Conservation (phyloP, 2,888 invertebrate genomes). For the Sinhomidia bicolor region DNA sequence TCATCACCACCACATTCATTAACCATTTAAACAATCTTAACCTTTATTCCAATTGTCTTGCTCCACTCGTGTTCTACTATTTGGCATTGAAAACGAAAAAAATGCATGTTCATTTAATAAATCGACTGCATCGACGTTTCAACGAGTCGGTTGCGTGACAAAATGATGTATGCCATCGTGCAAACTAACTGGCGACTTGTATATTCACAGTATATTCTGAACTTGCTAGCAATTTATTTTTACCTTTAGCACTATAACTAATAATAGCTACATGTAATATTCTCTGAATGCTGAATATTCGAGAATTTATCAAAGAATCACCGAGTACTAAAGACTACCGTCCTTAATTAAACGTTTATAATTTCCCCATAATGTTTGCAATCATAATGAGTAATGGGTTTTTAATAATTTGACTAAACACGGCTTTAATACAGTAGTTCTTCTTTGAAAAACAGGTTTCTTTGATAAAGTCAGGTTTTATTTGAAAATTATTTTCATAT, state of each 20-base stretch:
- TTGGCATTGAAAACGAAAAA: neutral
- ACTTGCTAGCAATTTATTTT: too few relatives aligned
- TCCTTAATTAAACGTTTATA: neutral
- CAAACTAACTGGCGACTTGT: neutral
- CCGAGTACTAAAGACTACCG: neutral
- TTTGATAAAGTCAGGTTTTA: neutral
- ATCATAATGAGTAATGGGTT: neutral
- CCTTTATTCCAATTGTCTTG: neutral
- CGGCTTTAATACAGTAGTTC: neutral
- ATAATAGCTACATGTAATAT: too few relatives aligned
- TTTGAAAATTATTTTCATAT: neutral
- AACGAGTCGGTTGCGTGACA: conserved; percentile 4
- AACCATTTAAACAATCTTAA: neutral
- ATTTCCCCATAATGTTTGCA: neutral
- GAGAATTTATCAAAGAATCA: neutral
- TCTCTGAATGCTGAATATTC: too few relatives aligned
- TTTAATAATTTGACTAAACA: neutral
- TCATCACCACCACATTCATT: neutral
- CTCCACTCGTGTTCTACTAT: neutral
- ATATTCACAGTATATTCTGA: neutral
- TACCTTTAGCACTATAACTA: too few relatives aligned
- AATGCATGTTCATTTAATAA: neutral
- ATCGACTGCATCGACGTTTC: neutral
- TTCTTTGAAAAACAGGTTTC: conserved; percentile 3
- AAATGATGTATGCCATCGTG: neutral